These are phyloP conservation scores for Crocodylus rhombifer DNA, from an alignment of 2,797 vertebrate species.

Conservation along the genomic window DNA sequence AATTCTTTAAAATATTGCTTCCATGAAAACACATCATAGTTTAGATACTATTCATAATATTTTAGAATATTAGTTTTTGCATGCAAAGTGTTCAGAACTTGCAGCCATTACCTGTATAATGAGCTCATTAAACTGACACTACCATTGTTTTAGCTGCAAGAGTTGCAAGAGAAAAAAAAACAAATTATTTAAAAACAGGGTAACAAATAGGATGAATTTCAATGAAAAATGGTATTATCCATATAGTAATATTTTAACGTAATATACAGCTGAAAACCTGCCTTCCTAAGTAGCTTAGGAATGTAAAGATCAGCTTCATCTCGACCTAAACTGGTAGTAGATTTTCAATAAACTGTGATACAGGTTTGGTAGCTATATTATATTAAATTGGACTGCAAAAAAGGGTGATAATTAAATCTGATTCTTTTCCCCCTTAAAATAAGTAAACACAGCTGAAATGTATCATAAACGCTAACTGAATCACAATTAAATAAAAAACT, in stretches of 20 bases:
- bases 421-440: not conserved
- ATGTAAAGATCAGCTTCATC: not conserved
- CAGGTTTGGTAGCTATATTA: not conserved
- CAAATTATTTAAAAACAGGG: not conserved
- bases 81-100: constrained; percentile 11
- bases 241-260: not conserved
- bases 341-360: not conserved
- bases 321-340: not conserved
- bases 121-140: not conserved
- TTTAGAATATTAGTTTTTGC: constrained; percentile 1
- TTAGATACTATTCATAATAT: no score
- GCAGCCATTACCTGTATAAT: rapidly evolving
- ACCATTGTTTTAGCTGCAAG: not conserved
- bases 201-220: not conserved
- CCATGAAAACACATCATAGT: not conserved
- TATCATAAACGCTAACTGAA: not conserved
- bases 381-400: not conserved
- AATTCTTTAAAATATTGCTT: not conserved
- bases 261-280: not conserved
- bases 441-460: not conserved
- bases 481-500: not conserved
- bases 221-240: not conserved
- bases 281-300: not conserved
- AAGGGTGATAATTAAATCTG: not conserved
- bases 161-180: not conserved